Conservation (phyloP, 2,888 invertebrate species). For the Cataglyphis cursor region DNA sequence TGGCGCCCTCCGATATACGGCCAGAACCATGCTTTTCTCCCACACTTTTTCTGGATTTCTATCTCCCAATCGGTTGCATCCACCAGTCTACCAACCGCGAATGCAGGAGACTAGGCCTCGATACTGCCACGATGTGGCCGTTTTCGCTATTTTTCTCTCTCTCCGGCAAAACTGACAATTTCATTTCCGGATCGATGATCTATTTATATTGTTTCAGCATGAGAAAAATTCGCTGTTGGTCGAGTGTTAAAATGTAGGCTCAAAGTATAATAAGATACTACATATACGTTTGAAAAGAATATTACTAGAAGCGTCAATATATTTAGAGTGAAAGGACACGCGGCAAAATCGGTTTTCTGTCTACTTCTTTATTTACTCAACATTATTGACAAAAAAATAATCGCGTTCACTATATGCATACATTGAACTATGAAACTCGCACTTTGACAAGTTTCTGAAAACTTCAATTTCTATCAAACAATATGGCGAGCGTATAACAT, state of each 20-base stretch:
- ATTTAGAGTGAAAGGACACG: background rate
- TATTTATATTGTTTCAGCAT: background rate
- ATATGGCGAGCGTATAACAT: background rate
- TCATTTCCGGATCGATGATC: background rate
- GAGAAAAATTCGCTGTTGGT: background rate
- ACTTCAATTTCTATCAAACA: background rate
- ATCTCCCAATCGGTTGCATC: slow-evolving; percentile 24
- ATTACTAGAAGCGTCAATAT: background rate
- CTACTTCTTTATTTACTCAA: background rate
- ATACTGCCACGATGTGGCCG: background rate
- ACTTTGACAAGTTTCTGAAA: slow-evolving; percentile 70
- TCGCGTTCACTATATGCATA: background rate
- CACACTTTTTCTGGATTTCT: slow-evolving; percentile 49
- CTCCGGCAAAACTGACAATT: background rate
- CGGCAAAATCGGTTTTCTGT: background rate
- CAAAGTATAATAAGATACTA: background rate
- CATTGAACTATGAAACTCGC: slow-evolving; percentile 65
- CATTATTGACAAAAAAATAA: slow-evolving; percentile 19
- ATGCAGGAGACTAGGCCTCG: slow-evolving; percentile 28
- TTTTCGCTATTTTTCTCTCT: background rate
- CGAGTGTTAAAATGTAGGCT: background rate
- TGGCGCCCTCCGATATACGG: slow-evolving; percentile 80
- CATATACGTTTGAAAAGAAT: background rate
- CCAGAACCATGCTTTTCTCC: slow-evolving; percentile 54
- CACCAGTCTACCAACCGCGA: slow-evolving; percentile 21